These are phyloP conservation scores for Pomacea canaliculata DNA, from an alignment of 2,888 invertebrate species.

Conservation along the genomic window DNA sequence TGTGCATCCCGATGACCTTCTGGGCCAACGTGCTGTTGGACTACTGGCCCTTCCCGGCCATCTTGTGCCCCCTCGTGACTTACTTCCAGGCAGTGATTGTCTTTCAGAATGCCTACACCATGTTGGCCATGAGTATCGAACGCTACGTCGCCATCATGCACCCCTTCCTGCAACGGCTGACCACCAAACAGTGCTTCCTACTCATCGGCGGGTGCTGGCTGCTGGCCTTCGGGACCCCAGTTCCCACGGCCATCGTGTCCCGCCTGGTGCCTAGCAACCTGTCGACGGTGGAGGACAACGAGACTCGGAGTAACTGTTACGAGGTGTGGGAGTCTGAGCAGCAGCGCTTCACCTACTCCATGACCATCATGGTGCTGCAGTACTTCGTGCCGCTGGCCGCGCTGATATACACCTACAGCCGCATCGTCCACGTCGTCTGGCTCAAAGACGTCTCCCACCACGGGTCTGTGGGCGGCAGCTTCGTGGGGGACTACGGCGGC, in stretches of 20 bases:
- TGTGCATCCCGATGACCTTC: slow-evolving; percentile 73
- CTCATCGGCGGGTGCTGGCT: slow-evolving; percentile 82
- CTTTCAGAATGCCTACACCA: slow-evolving; percentile 86
- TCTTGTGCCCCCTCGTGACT: slow-evolving; percentile 85
- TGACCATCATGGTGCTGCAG: slow-evolving; percentile 83
- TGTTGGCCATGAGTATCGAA: slow-evolving; percentile 90
- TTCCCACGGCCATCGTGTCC: slow-evolving; percentile 82
- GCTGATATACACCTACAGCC: slow-evolving; percentile 85
- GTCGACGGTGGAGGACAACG: slow-evolving; percentile 21
- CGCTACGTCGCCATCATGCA: slow-evolving; percentile 92
- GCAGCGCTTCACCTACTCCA: slow-evolving; percentile 74
- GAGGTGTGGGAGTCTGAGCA: slow-evolving; percentile 35
- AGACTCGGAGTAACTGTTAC: slow-evolving; percentile 29
- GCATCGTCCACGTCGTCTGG: slow-evolving; percentile 90
- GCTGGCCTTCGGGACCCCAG: slow-evolving; percentile 82
- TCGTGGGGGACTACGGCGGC: too few relatives aligned
- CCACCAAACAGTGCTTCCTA: slow-evolving; percentile 79
- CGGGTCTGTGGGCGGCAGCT: slow-evolving; percentile 72
- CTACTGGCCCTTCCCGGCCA: slow-evolving; percentile 90
- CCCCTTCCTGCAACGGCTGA: slow-evolving; percentile 85
- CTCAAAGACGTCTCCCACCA: slow-evolving; percentile 88
- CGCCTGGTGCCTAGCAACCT: slow-evolving; percentile 68
- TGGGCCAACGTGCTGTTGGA: slow-evolving; percentile 82
- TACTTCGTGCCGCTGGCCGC: slow-evolving; percentile 85
- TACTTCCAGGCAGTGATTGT: slow-evolving; percentile 76